Percentiles rank a stretch among this genome's conserved stretches.
Evolutionary conservation across 2,888 invertebrate genomes (phyloP).

Genomic region (Dioctria rufipes): DNA sequence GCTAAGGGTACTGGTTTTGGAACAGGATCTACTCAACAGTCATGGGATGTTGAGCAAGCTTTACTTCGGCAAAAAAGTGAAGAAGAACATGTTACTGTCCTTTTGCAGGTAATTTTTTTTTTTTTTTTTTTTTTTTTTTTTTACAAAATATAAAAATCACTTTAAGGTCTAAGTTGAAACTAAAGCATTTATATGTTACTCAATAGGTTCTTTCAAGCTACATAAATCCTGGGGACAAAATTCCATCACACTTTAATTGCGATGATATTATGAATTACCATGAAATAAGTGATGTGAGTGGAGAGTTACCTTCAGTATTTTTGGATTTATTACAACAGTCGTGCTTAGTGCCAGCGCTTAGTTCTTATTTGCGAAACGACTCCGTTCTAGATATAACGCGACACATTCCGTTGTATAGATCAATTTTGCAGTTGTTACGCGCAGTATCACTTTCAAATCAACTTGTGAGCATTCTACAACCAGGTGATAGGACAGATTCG

Average conservation of each 20-base stretch:
- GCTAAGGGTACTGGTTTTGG: constrained; percentile 98
- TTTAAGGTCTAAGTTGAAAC: background rate
- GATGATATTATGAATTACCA: constrained; percentile 69
- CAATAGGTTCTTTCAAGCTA: constrained; percentile 87
- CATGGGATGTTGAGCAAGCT: constrained; percentile 98
- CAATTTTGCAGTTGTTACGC: constrained; percentile 85
- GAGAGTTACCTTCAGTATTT: constrained; percentile 80
- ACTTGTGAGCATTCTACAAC: constrained; percentile 78
- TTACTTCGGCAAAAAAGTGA: constrained; percentile 89
- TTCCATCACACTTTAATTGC: constrained; percentile 69
- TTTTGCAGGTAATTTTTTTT: constrained; percentile 74
- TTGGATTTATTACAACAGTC: constrained; percentile 85
- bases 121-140: background rate
- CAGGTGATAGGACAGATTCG: constrained; percentile 71
- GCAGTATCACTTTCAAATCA: constrained; percentile 79
- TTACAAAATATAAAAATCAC: no score
- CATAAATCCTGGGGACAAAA: constrained; percentile 81
- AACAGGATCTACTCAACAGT: constrained; percentile 94
- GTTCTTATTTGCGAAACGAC: constrained; percentile 93
- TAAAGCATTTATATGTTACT: constrained; percentile 10
- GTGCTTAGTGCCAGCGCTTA: constrained; percentile 88
- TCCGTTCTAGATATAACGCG: constrained; percentile 98
- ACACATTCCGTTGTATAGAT: constrained; percentile 93
- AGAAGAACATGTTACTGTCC: constrained; percentile 93
- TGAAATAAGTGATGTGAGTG: constrained; percentile 70